These are phyloP conservation scores for Odontomyia ornata DNA, from an alignment of 2,888 invertebrate species.

Conservation along the genomic window DNA sequence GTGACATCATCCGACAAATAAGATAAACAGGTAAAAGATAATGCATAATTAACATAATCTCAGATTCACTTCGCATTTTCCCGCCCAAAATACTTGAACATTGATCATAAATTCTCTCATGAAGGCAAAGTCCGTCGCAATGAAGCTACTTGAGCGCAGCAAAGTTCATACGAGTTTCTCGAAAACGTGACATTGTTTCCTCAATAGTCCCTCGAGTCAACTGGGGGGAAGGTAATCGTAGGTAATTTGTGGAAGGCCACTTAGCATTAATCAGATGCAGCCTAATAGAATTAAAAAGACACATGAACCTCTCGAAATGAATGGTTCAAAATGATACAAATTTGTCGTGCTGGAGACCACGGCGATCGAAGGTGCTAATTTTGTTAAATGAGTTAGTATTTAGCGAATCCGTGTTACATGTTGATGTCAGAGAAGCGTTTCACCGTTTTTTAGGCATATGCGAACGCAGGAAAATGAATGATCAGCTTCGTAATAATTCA, in stretches of 20 bases:
- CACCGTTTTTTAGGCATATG: slow-evolving; percentile 17
- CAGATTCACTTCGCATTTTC: too few species aligned
- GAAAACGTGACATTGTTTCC: slow-evolving; percentile 28
- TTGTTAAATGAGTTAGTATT: slow-evolving; percentile 52
- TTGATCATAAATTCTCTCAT: too few species aligned
- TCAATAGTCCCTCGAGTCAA: background rate
- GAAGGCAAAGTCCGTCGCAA: too few species aligned
- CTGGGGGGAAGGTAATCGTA: background rate
- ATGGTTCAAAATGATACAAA: slow-evolving; percentile 32
- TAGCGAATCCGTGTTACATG: slow-evolving; percentile 51
- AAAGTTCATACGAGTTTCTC: background rate
- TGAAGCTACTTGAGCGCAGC: too few species aligned
- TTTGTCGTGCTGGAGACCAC: slow-evolving; percentile 19
- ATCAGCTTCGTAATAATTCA: background rate
- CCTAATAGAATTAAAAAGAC: slow-evolving; percentile 32
- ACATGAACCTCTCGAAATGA: background rate
- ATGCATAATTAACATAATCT: too few species aligned
- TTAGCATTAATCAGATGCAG: slow-evolving; percentile 40
- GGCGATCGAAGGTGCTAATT: slow-evolving; percentile 49
- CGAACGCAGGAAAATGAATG: slow-evolving; percentile 7
- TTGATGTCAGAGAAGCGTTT: slow-evolving; percentile 31
- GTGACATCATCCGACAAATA: too few species aligned
- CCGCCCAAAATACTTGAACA: too few species aligned
- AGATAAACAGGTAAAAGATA: too few species aligned
- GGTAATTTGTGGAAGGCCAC: slow-evolving; percentile 37